Evolutionary conservation across 2,113 vertebrate genomes (phyloP).

Genomic region (Dendrocopos noguchii): DNA sequence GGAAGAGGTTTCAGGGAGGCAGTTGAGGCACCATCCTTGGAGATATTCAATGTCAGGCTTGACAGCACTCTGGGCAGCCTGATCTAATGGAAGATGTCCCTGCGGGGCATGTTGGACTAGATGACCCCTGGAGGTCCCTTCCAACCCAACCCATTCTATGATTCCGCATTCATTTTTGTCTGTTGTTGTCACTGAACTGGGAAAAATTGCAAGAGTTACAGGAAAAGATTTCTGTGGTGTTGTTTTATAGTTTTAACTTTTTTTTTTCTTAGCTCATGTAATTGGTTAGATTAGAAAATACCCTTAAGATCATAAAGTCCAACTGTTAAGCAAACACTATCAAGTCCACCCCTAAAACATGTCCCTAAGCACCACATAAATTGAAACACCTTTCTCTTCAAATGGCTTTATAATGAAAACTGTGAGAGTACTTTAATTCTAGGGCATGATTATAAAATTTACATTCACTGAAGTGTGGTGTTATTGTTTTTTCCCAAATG

Average conservation of each 20-base stretch:
- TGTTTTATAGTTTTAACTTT: background rate
- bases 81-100: too few relatives aligned
- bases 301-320: background rate
- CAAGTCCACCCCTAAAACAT: background rate
- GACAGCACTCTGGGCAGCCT: too few relatives aligned
- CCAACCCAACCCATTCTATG: too few relatives aligned
- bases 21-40: too few relatives aligned
- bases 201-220: background rate
- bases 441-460: constrained; percentile 2
- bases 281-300: background rate
- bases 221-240: background rate
- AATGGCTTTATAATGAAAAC: background rate
- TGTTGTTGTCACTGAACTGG: background rate
- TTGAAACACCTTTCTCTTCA: background rate
- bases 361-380: background rate
- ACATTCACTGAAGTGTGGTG: background rate
- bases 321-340: background rate
- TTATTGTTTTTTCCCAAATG: background rate
- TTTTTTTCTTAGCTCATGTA: background rate
- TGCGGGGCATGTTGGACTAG: too few relatives aligned
- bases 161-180: background rate
- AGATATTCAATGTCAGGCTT: too few relatives aligned
- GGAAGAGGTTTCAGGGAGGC: too few relatives aligned
- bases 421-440: constrained; percentile 8
- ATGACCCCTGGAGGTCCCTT: too few relatives aligned